Evolutionary conservation across 1,140 invertebrate genomes (phyloP).

Genomic region (Charaxes varanes): DNA sequence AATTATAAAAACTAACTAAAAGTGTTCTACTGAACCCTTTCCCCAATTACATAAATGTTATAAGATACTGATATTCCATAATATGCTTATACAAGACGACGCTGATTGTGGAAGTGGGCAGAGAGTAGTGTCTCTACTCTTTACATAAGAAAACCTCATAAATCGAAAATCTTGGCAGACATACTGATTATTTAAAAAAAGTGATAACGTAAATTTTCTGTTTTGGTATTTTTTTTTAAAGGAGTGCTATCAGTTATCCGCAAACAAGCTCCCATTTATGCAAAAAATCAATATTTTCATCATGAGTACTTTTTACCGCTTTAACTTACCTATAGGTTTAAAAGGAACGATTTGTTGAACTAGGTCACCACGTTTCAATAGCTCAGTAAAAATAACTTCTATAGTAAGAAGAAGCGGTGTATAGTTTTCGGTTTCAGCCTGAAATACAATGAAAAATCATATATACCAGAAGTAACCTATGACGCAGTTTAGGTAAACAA

Average conservation of each 20-base stretch:
- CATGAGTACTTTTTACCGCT: constrained; percentile 20
- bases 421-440: constrained; percentile 72
- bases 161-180: constrained; percentile 1
- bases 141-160: constrained; percentile 46
- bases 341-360: constrained; percentile 74
- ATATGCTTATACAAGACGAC: constrained; percentile 29
- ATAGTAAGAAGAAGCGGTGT: constrained; percentile 76
- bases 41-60: constrained; percentile 10
- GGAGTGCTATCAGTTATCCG: too few relatives aligned
- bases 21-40: too few relatives aligned
- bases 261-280: neutral
- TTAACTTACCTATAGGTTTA: constrained; percentile 66
- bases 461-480: constrained; percentile 51
- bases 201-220: too few relatives aligned
- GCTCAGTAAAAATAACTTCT: constrained; percentile 80
- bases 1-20: too few relatives aligned
- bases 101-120: too few relatives aligned
- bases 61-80: constrained; percentile 13
- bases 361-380: constrained; percentile 78
- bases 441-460: constrained; percentile 40
- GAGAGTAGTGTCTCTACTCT: constrained; percentile 13
- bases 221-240: too few relatives aligned
- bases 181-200: too few relatives aligned
- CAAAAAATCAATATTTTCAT: constrained; percentile 44
- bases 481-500: constrained; percentile 37